These are phyloP conservation scores for Morpho deidamia DNA, from an alignment of 2,888 invertebrate genomes.

Conservation along the genomic window DNA sequence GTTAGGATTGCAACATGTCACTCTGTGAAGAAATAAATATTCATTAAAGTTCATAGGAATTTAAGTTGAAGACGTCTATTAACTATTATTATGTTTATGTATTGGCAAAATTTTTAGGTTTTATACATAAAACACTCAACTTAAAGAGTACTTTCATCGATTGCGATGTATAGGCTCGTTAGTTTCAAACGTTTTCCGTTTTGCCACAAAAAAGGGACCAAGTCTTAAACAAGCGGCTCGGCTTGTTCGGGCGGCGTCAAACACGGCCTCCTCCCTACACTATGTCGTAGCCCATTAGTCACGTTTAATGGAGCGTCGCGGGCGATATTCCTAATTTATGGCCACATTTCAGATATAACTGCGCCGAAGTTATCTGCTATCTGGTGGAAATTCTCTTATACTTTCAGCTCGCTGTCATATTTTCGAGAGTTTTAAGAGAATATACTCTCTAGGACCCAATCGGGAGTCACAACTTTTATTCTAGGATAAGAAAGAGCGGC, in stretches of 20 bases:
- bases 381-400: constrained; percentile 21
- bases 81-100: too few relatives aligned
- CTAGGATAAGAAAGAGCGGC: constrained; percentile 79
- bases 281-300: constrained; percentile 50
- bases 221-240: neutral
- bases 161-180: too few relatives aligned
- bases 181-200: neutral
- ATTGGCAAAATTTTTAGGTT: too few relatives aligned
- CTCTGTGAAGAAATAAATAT: too few relatives aligned
- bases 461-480: constrained; percentile 91
- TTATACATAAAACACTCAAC: too few relatives aligned
- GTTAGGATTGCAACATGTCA: too few relatives aligned
- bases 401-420: constrained; percentile 22
- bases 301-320: constrained; percentile 57
- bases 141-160: too few relatives aligned
- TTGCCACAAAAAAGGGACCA: neutral
- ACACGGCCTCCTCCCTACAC: constrained; percentile 39
- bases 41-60: too few relatives aligned
- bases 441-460: constrained; percentile 92
- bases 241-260: neutral
- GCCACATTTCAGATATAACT: constrained; percentile 33
- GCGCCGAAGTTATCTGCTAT: constrained; percentile 25
- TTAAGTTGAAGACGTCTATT: too few relatives aligned
- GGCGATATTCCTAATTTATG: constrained; percentile 60
- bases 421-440: constrained; percentile 38